A percentile compares a stretch with the other conserved stretches of the same genome.
These are phyloP conservation scores for Mirza zaza DNA, from an alignment of 2,113 vertebrate genomes.

Conservation along the genomic window DNA sequence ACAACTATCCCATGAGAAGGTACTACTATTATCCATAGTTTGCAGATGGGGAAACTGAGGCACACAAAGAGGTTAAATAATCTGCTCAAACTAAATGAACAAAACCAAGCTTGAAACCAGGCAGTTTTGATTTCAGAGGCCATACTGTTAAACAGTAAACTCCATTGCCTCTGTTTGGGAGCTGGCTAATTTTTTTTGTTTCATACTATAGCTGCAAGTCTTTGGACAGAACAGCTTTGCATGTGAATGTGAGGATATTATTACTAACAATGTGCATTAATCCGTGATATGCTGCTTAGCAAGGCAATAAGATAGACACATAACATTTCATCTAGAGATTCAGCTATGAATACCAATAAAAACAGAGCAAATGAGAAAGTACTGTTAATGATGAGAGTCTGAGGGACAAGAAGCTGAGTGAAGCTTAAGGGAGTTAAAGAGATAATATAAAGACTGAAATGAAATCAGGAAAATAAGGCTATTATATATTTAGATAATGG, in stretches of 20 bases:
- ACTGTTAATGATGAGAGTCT: background rate
- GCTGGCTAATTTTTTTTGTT: conserved; percentile 11
- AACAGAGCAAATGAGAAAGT: background rate
- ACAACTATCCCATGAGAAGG: background rate
- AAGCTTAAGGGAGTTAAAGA: background rate
- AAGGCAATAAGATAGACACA: background rate
- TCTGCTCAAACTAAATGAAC: background rate
- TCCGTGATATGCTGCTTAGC: background rate
- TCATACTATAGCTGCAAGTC: background rate
- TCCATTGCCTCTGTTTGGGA: background rate
- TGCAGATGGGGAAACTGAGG: background rate
- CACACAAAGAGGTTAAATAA: background rate
- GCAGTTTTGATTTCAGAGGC: background rate
- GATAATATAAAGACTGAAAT: background rate
- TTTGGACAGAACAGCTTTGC: conserved; percentile 24
- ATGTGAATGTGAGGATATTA: background rate
- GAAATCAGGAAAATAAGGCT: background rate
- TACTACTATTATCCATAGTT: background rate
- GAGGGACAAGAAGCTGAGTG: background rate
- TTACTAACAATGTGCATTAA: background rate
- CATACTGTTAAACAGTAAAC: background rate
- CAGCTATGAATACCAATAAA: background rate
- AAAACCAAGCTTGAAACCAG: background rate
- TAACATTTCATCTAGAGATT: background rate
- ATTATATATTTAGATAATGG: background rate